Percentiles rank a stretch among this genome's conserved stretches.
phyloP scores from a whole-genome alignment of 1,140 invertebrate species.

The Drosophila subpulchrella region DNA sequence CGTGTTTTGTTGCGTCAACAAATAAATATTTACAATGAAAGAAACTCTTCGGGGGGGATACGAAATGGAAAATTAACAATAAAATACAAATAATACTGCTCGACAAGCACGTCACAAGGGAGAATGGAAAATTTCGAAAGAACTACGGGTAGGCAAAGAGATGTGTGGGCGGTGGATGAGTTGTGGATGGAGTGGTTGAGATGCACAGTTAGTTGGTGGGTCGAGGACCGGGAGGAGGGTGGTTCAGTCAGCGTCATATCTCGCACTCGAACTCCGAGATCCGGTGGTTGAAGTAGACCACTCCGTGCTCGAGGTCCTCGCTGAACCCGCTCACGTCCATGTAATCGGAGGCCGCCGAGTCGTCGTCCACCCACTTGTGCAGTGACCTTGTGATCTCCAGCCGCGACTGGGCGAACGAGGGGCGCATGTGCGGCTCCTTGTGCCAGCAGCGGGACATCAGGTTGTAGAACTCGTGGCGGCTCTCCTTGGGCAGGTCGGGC shows the following conservation, averaged over 20 bases:
- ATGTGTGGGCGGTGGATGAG: conserved; percentile 25
- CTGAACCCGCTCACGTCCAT: conserved; percentile 92
- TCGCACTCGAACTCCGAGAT: conserved; percentile 88
- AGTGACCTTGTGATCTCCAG: conserved; percentile 87
- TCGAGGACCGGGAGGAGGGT: conserved; percentile 21
- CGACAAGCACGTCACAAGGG: conserved; percentile 62
- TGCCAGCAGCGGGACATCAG: conserved; percentile 92
- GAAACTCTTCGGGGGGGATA: conserved; percentile 33
- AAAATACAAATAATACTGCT: conserved; percentile 78
- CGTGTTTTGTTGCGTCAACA: conserved; percentile 27
- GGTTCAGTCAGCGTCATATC: conserved; percentile 85
- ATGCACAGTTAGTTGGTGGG: conserved; percentile 30
- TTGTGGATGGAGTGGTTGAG: conserved; percentile 51
- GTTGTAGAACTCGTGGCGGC: conserved; percentile 90
- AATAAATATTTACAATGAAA: conserved; percentile 72
- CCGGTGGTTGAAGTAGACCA: conserved; percentile 84
- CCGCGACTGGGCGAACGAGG: conserved; percentile 89
- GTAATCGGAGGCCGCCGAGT: conserved; percentile 89
- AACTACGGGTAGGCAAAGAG: conserved; percentile 8
- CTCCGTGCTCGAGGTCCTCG: conserved; percentile 86
- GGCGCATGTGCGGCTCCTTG: conserved; percentile 90
- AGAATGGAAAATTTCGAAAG: conserved; percentile 36
- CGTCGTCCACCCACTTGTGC: conserved; percentile 86
- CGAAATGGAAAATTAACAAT: conserved; percentile 36
- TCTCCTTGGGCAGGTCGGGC: conserved; percentile 90